These are phyloP conservation scores for Platycheirus albimanus DNA, from an alignment of 2,888 invertebrate genomes.

Conservation along the genomic window DNA sequence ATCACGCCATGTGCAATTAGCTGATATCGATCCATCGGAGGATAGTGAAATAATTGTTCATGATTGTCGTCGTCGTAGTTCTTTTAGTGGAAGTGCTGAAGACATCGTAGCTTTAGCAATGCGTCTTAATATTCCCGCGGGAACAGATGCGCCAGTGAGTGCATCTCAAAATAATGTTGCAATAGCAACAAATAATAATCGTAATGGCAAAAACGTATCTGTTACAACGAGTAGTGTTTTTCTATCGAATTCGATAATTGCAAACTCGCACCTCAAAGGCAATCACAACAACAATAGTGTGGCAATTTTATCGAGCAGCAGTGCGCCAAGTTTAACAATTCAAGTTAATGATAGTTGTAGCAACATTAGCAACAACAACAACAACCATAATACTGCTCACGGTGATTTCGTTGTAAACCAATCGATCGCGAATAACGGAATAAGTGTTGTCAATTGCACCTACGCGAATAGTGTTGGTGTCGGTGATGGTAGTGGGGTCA, in stretches of 20 bases:
- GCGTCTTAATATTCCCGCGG: conserved; percentile 81
- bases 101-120: conserved; percentile 75
- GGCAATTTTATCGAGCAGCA: conserved; percentile 75
- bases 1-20: conserved; percentile 58
- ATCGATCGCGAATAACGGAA: conserved; percentile 79
- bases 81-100: conserved; percentile 64
- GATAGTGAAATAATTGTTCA: conserved; percentile 51
- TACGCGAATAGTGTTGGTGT: conserved; percentile 75
- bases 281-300: conserved; percentile 65
- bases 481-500: conserved; percentile 75
- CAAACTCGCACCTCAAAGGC: conserved; percentile 35
- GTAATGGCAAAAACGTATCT: conserved; percentile 51
- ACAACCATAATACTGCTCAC: conserved; percentile 59
- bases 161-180: conserved; percentile 69
- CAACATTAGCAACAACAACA: conserved; percentile 74
- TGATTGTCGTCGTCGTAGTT: conserved; percentile 62
- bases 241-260: conserved; percentile 76
- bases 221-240: conserved; percentile 79
- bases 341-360: conserved; percentile 80
- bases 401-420: conserved; percentile 75
- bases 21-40: conserved; percentile 40
- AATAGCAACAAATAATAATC: no score
- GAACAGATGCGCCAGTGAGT: conserved; percentile 73
- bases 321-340: conserved; percentile 81
- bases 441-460: conserved; percentile 82